Conservation (phyloP, 2,888 invertebrate species). For the Patella depressa region DNA sequence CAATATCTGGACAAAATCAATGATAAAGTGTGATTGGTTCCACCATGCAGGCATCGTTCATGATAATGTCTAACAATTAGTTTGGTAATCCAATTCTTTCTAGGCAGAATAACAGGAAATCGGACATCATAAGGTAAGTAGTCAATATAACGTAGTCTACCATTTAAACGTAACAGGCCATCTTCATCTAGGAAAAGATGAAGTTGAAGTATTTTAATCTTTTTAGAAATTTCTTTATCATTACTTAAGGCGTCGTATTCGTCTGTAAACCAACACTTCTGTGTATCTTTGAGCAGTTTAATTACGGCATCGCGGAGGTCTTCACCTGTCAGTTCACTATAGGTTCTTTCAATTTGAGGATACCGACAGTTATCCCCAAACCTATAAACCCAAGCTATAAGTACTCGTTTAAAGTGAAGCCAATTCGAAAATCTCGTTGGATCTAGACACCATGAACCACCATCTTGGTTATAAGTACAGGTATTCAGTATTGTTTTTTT, state of each 20-base stretch:
- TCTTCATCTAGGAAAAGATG: slow-evolving; percentile 26
- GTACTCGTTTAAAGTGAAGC: too few relatives aligned
- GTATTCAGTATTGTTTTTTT: too few relatives aligned
- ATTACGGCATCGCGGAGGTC: slow-evolving; percentile 19
- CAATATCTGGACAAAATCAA: slow-evolving; percentile 26
- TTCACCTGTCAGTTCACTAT: slow-evolving; percentile 16
- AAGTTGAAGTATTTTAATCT: slow-evolving; percentile 15
- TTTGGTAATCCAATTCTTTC: slow-evolving; percentile 28
- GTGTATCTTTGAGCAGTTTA: slow-evolving; percentile 17
- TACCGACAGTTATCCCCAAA: slow-evolving; percentile 28
- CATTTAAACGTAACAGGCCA: slow-evolving; percentile 19
- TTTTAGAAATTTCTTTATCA: slow-evolving; percentile 8
- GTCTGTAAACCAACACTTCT: slow-evolving; percentile 21
- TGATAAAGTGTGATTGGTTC: slow-evolving; percentile 30
- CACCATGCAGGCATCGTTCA: slow-evolving; percentile 18
- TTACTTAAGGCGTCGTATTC: slow-evolving; percentile 15
- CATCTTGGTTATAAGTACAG: too few relatives aligned
- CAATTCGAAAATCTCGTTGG: too few relatives aligned
- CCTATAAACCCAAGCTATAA: slow-evolving; percentile 18
- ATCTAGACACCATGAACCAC: too few relatives aligned
- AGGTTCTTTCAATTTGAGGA: not conserved
- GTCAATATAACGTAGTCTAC: slow-evolving; percentile 17
- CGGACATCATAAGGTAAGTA: slow-evolving; percentile 21
- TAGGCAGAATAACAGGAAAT: slow-evolving; percentile 32
- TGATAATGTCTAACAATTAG: slow-evolving; percentile 27